Conservation (phyloP, 1,140 invertebrate species). For the Latrodectus geometricus region DNA sequence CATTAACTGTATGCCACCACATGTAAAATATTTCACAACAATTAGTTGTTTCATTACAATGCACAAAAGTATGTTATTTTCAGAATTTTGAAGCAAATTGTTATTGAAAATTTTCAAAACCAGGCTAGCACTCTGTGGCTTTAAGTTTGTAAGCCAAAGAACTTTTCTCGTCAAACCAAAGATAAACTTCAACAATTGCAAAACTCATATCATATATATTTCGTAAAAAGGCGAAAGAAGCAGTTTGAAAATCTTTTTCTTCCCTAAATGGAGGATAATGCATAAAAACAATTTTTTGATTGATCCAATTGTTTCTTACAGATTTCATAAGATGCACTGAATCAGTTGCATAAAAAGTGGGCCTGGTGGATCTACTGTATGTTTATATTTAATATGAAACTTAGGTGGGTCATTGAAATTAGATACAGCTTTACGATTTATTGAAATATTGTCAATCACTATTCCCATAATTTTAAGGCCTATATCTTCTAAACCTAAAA, state of each 20-base stretch:
- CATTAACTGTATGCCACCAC: conserved; percentile 5
- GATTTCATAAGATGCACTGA: conserved; percentile 22
- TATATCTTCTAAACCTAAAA: conserved; percentile 57
- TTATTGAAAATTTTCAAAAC: neutral
- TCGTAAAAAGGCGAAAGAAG: neutral
- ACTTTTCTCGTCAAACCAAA: neutral
- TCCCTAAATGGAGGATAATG: conserved; percentile 34
- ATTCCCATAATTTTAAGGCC: conserved; percentile 23
- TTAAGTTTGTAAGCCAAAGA: neutral
- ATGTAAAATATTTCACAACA: neutral
- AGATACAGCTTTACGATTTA: conserved; percentile 62
- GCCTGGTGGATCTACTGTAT: neutral
- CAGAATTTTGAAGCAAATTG: neutral
- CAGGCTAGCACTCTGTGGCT: neutral
- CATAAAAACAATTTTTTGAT: conserved; percentile 30
- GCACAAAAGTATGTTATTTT: too few relatives aligned
- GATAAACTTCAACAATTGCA: neutral
- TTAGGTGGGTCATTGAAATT: conserved; percentile 38
- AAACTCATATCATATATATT: conserved; percentile 2
- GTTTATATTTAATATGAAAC: conserved; percentile 11
- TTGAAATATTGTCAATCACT: conserved; percentile 62
- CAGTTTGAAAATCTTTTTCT: neutral
- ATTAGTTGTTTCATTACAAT: neutral
- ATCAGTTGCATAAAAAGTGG: conserved; percentile 35
- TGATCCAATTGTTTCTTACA: conserved; percentile 16